Percentiles rank a stretch among this genome's conserved stretches.
Conservation (phyloP, 1,140 invertebrate genomes). For the Brachionus koreanus region DNA sequence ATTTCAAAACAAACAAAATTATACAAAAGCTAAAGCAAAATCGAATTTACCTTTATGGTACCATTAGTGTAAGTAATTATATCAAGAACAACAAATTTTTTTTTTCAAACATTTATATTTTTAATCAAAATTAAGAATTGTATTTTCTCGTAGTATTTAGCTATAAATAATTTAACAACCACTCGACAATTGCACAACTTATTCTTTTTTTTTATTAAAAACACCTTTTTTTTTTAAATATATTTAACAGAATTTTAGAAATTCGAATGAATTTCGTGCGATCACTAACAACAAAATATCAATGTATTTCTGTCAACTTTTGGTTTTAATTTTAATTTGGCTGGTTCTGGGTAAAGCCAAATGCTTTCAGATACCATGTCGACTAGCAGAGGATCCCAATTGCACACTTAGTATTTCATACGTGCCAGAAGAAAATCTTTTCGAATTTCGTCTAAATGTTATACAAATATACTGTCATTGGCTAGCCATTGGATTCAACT, state of each 20-base stretch:
- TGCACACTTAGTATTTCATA: neutral
- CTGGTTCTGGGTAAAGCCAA: neutral
- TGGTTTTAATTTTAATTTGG: neutral
- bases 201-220: neutral
- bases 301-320: neutral
- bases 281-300: neutral
- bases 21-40: neutral
- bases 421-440: neutral
- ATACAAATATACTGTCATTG: neutral
- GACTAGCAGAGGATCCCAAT: neutral
- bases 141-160: constrained; percentile 5
- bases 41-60: neutral
- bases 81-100: neutral
- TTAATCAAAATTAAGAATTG: constrained; percentile 4
- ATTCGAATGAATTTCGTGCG: constrained; percentile 23
- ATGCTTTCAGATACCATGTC: neutral
- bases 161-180: neutral
- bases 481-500: neutral
- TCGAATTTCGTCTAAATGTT: neutral
- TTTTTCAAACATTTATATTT: neutral
- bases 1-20: constrained; percentile 4
- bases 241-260: neutral
- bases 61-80: neutral
- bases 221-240: constrained; percentile 6
- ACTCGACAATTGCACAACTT: neutral